Conservation (phyloP, 2,888 invertebrate species). For the Galeopsomyia nigrocyanea region DNA sequence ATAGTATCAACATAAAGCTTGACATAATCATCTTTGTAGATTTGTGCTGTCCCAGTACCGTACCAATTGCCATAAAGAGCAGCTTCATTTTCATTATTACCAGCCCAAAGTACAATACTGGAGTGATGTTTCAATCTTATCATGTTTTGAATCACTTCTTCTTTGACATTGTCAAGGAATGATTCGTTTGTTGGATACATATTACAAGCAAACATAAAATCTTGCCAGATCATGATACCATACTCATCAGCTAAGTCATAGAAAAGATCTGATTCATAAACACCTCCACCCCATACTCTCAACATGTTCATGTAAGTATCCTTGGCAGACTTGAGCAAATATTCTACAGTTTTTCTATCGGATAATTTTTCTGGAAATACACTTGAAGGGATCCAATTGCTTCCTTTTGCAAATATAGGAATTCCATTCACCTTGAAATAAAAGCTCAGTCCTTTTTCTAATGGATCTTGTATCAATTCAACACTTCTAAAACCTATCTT, state of each 20-base stretch:
- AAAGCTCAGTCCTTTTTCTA: conserved; percentile 81
- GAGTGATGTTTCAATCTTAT: conserved; percentile 87
- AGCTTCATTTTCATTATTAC: conserved; percentile 97
- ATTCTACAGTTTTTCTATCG: conserved; percentile 72
- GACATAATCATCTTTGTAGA: conserved; percentile 83
- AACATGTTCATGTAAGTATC: conserved; percentile 92
- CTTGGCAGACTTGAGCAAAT: conserved; percentile 78
- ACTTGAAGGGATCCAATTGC: conserved; percentile 93
- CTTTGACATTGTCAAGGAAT: conserved; percentile 80
- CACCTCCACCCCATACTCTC: conserved; percentile 99
- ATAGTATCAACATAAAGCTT: conserved; percentile 86
- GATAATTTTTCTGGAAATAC: conserved; percentile 84
- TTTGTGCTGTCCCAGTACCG: conserved; percentile 69
- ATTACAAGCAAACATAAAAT: conserved; percentile 96
- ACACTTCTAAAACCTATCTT: conserved; percentile 89
- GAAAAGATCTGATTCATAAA: conserved; percentile 92
- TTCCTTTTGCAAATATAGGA: conserved; percentile 94
- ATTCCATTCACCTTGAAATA: conserved; percentile 88
- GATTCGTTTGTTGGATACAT: conserved; percentile 87
- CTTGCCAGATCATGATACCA: conserved; percentile 97
- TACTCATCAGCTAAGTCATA: conserved; percentile 88
- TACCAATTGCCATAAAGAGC: conserved; percentile 88
- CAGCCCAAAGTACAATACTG: conserved; percentile 91
- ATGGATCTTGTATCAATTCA: conserved; percentile 82
- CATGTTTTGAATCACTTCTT: conserved; percentile 87